Base-by-base conservation (phyloP, 2,888 invertebrate genomes). In the Drosophila lacicola region DNA sequence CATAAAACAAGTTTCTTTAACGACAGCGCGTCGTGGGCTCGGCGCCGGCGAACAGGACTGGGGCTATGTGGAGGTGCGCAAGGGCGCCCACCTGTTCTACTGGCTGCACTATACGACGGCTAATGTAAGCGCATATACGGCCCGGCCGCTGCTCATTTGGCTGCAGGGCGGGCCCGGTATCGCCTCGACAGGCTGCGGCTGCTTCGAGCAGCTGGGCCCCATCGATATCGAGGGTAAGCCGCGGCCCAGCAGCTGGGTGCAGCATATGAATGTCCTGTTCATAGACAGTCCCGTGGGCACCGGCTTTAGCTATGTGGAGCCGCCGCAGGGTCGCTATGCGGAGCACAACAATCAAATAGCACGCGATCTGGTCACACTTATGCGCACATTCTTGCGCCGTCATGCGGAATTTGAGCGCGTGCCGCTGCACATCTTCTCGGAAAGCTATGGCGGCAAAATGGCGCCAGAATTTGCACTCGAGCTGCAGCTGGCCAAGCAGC, bases 371-470 rank as follows among this genome's bases (percentile, higher is more conserved):
- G 93, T 97, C 3, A 93, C 93, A 45, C 93, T 96, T 34, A 94
- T 97, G 92, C 93, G 93, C 78, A 93, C 93, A 4, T 96, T 98
- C 90, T 94, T 96, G 71, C 83, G 92, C 33, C 90, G 93, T n/a
- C 93, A 95, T 84, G 94, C 96, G 0, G 94, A 95, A 74, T 97
- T 97, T 86, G 93, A 94, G 90, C 93, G 92, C 13, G 94, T 95
- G 0, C 96, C 97, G 1, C 93, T 97, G 39, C 97, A 97, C 90
- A 96, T 98, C 70, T 96, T 96, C 86, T 96, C 95, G 14, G 97
- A 98, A 92, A 97, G 97, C 0, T 98, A 98, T 91, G 98, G 98
- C 33, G 98, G 97, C 1, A 98, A 98, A 93, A 97, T 97, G 97
- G 96, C 96, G 0, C 95, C 96, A 0, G 96, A 96, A 82, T 97